Base-by-base conservation (phyloP, 2,888 invertebrate species). In the Cantharis rufa region DNA sequence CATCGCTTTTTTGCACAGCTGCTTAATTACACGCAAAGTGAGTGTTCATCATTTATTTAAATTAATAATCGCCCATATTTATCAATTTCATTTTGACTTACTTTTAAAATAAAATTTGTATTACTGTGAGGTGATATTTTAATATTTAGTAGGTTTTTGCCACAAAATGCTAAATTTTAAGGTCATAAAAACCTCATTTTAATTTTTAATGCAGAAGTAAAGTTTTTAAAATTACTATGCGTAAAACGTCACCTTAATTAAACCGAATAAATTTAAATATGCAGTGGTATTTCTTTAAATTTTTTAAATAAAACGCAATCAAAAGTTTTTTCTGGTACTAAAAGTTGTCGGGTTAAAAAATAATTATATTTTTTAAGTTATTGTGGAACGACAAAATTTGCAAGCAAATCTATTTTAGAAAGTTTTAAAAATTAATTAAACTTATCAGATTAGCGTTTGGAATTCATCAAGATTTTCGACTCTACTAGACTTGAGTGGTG, bases 381-480 rank as follows among this genome's bases (percentile, higher is more conserved):
- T 66, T 66, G 64, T 71, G 70, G 71, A 68, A 71, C 21, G 71
- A 68, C 61, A 68, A 62, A 71, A 71, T 75, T 75, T 71, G 66
- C 75, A 15, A 61, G 69, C 71, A 76, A 76, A 76, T 72, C 73
- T 32, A 72, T 70, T 73, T 76, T 73, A 16, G 70, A 70, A 76
- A 76, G 70, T 76, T 73, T 64, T 21, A 24, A 28, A 76, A 76
- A 76, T 70, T 73, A 76, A 76, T 76, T 76, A 76, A 76, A 76
- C 68, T 76, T 76, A 76, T 76, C 72, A 70, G 73, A 69, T 76
- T 73, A 76, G 73, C 70, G 72, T 73, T 73, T 70, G 69, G 72
- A 70, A 62, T 76, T 76, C 71, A 64, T 63, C 69, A 70, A 70
- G 68, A 66, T 68, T 62, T 70, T 69, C 16, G 69, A 72, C 66